These are phyloP conservation scores for Nylanderia fulva DNA, from an alignment of 1,140 invertebrate genomes.

Conservation along the genomic window DNA sequence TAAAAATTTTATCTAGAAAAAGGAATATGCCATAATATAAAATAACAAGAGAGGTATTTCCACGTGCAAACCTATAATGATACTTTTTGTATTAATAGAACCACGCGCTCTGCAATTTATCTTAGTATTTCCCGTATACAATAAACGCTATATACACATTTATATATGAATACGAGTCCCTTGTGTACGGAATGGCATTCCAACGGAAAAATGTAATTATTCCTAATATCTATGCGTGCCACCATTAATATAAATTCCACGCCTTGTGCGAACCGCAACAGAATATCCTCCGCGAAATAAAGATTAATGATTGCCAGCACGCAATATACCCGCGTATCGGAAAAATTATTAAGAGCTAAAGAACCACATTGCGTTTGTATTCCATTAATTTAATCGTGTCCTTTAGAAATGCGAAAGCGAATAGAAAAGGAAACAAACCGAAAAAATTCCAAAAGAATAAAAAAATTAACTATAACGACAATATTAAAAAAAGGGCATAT, in stretches of 20 bases:
- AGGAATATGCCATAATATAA: not conserved
- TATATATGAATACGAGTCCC: not conserved
- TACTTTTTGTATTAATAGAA: not conserved
- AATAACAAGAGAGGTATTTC: not conserved
- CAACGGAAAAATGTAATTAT: conserved; percentile 77
- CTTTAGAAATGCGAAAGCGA: conserved; percentile 20
- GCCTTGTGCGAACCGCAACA: conserved; percentile 68
- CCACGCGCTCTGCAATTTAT: conserved; percentile 29
- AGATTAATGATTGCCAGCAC: conserved; percentile 62
- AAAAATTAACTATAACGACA: not conserved
- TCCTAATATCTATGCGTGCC: conserved; percentile 69
- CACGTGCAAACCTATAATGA: not conserved
- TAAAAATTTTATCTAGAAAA: not conserved
- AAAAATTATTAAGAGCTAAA: conserved; percentile 52
- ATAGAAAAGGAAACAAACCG: not conserved
- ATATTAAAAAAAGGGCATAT: not conserved
- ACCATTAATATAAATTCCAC: conserved; percentile 79
- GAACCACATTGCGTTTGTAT: conserved; percentile 21
- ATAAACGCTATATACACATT: conserved; percentile 29
- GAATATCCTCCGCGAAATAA: conserved; percentile 66
- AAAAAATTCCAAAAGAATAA: not conserved
- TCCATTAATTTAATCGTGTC: conserved; percentile 23
- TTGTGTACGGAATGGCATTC: conserved; percentile 31
- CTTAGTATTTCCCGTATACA: not conserved
- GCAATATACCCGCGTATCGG: conserved; percentile 46